phyloP scores from a whole-genome alignment of 1,140 invertebrate genomes.

The Pogonognathellus flavescens region DNA sequence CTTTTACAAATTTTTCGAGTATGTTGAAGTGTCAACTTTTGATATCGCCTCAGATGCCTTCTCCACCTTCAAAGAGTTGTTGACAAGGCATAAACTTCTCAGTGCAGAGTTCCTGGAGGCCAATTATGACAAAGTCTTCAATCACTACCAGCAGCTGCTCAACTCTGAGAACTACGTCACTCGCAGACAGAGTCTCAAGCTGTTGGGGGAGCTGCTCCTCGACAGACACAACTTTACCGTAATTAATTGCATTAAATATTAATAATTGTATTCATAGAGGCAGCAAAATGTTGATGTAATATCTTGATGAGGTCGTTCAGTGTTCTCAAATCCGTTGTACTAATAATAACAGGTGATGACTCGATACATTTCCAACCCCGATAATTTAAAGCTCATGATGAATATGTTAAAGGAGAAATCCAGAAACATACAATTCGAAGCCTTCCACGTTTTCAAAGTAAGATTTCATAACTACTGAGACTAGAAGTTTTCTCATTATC shows the following conservation, averaged over 20 bases:
- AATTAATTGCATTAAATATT: conserved; percentile 69
- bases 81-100: conserved; percentile 98
- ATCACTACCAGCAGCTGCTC: conserved; percentile 94
- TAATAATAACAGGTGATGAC: conserved; percentile 86
- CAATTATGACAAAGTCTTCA: conserved; percentile 99
- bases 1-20: conserved; percentile 99
- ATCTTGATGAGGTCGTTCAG: too few relatives aligned
- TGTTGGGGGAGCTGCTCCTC: conserved; percentile 95
- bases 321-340: not conserved
- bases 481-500: not conserved
- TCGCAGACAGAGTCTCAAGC: conserved; percentile 95
- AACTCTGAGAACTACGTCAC: conserved; percentile 79
- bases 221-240: conserved; percentile 99
- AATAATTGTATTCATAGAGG: too few relatives aligned
- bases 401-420: conserved; percentile 99
- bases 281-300: not conserved
- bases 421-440: conserved; percentile 99
- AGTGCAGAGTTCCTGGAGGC: conserved; percentile 98
- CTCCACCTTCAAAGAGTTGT: conserved; percentile 99
- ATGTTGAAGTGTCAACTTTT: conserved; percentile 99
- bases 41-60: conserved; percentile 99
- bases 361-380: conserved; percentile 97
- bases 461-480: conserved; percentile 2
- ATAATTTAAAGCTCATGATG: conserved; percentile 99
- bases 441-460: conserved; percentile 99